phyloP scores from a whole-genome alignment of 2,888 invertebrate species.

The Alloscopus bannaensis region DNA sequence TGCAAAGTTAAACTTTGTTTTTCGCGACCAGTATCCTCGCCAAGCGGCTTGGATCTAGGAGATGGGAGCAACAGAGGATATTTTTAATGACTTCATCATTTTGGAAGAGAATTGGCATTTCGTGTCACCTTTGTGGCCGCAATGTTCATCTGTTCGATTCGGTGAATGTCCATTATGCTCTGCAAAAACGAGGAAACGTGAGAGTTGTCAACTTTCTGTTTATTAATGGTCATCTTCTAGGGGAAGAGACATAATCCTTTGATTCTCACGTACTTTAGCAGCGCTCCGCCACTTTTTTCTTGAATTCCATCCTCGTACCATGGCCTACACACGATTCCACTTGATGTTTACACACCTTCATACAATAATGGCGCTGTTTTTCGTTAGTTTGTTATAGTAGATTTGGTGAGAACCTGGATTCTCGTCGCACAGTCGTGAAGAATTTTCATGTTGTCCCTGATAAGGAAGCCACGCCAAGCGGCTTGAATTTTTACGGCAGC shows the following conservation, averaged over 20 bases:
- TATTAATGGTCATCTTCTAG: too few relatives aligned
- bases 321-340: too few relatives aligned
- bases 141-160: background rate
- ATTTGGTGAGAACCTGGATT: slow-evolving; percentile 68
- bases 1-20: slow-evolving; percentile 65
- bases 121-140: slow-evolving; percentile 38
- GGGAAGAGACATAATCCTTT: too few relatives aligned
- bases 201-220: too few relatives aligned
- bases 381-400: too few relatives aligned
- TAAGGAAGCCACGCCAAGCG: slow-evolving; percentile 61
- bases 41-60: slow-evolving; percentile 66
- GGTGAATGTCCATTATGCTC: background rate
- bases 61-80: background rate
- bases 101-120: background rate
- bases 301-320: too few relatives aligned
- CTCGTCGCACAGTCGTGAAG: slow-evolving; percentile 39
- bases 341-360: too few relatives aligned
- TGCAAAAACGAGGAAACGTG: too few relatives aligned
- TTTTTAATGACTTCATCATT: background rate
- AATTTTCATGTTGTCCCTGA: slow-evolving; percentile 58
- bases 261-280: too few relatives aligned
- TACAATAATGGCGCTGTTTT: too few relatives aligned
- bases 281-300: too few relatives aligned
- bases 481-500: slow-evolving; percentile 64
- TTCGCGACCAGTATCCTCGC: slow-evolving; percentile 67